Evolutionary conservation across 2,888 invertebrate species (phyloP), one percentile per base, ranked within the genome.

Genomic region (Phymatocera aterrima): DNA sequence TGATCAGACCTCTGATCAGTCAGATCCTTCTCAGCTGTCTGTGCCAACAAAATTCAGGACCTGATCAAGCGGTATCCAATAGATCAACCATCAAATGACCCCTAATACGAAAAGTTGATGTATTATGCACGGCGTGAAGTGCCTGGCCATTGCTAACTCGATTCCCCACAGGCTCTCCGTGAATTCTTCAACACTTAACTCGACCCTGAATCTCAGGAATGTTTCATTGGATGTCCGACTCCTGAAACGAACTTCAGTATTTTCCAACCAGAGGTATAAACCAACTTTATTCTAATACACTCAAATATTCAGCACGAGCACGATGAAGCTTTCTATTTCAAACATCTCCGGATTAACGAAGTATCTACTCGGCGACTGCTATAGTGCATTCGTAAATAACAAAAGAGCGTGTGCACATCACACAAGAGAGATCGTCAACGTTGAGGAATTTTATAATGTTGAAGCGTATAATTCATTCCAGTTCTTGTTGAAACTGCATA

Each of bases 121-220:
- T 72, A 51, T 72, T 72, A 72, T 72, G 72, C 18, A 72, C 18
- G 34, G 21, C 21, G 72, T 1, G 72, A 51, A 72, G 72, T 72
- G 48, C 48, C 31, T 51, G 10, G 10, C 72, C 48, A 18, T 18
- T n/a, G 51, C 10, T 51, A 72, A 72, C 51, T 72, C 51, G 51
- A 72, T 72, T 72, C 5, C 31, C 5, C 31, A n/a, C 12, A 48
- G 18, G 51, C 48, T 18, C 46, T 31, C 72, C 18, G 34, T 72
- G 48, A 72, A 72, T 34, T 34, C 48, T 72, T 72, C 72, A 72
- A 72, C 51, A 18, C 48, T 68, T n/a, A 46, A 1, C 34, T 68
- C 28, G 61, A 8, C 6, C 28, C 4, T 15, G 28, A 28, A 57
- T 28, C 28, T 15, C 28, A 57, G 57, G 57, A 57, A 57, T 57